phyloP scores from a whole-genome alignment of 2,888 invertebrate species.

The Zygaena filipendulae region DNA sequence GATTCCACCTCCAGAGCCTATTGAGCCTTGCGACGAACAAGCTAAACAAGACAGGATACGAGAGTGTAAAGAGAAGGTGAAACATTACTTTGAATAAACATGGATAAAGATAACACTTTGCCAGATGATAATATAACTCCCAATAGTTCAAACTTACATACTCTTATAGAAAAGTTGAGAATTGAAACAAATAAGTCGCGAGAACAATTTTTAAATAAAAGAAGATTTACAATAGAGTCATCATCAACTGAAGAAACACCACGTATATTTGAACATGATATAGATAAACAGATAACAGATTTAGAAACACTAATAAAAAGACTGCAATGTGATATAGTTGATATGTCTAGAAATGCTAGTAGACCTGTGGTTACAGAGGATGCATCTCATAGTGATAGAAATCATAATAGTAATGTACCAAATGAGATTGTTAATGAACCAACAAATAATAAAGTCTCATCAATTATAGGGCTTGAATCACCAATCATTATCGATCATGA shows the following conservation, averaged over 20 bases:
- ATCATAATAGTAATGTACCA: too few relatives aligned
- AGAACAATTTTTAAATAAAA: conserved; percentile 19
- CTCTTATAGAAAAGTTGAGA: conserved; percentile 23
- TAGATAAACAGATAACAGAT: conserved; percentile 35
- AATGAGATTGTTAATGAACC: too few relatives aligned
- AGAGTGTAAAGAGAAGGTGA: conserved; percentile 31
- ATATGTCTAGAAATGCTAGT: conserved; percentile 22
- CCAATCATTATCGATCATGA: too few relatives aligned
- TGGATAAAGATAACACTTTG: conserved; percentile 24
- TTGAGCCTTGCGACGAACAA: conserved; percentile 32
- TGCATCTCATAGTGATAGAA: too few relatives aligned
- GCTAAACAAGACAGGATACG: conserved; percentile 19
- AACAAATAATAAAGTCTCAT: too few relatives aligned
- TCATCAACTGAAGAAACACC: conserved; percentile 10
- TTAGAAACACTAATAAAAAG: conserved; percentile 29
- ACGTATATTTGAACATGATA: conserved; percentile 17
- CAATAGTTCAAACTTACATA: conserved; percentile 17
- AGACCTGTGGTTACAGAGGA: conserved; percentile 8
- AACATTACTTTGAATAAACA: conserved; percentile 31
- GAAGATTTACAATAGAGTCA: conserved; percentile 20
- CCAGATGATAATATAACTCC: conserved; percentile 4
- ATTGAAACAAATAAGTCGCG: conserved; percentile 17
- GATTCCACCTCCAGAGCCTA: conserved; percentile 26
- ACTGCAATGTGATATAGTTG: conserved; percentile 34
- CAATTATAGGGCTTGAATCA: too few relatives aligned